Base-by-base conservation (phyloP, 2,888 invertebrate species). In the Polydesmus complanatus region DNA sequence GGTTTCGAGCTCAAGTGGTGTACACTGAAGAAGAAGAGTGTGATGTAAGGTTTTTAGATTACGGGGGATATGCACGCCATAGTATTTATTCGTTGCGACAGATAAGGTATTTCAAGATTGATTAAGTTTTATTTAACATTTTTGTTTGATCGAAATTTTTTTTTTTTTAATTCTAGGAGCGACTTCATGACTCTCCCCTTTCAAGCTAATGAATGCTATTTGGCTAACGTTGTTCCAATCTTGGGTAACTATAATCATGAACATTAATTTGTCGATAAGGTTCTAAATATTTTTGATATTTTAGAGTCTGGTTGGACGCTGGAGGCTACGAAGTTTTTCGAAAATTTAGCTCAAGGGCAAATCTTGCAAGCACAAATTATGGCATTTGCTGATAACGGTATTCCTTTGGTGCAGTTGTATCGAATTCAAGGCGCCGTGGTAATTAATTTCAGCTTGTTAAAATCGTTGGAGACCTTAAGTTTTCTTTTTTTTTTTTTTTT, bases 171-270 rank as follows among this genome's bases (percentile, higher is more conserved):
- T 23, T 56, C 68, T 55, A 66, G 76, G 93, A 69, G 85, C 85
- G 60, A 97, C 76, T 95, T 93, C 74, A 85, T 95, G 81, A 80
- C 84, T 62, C 79, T 96, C 73, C 97, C 97, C 59, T 97, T 97
- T 82, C 96, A 97, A 81, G 92, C 96, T 62, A 86, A 90, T 56
- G 97, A 98, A 78, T 92, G 95, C 72, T 82, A 86, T 73, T 78
- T 98, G 70, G 91, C 91, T n/a, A 85, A 91, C 75, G 81, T 95
- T 68, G 82, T 82, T 74, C 88, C 93, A 61, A 78, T 81, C 61
- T 80, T 81, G 71, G 85, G 90, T 85, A 75, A 74, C 73, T 72
- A n/a, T n/a, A n/a, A n/a, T n/a, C n/a, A n/a, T n/a, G n/a, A n/a
- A n/a, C n/a, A n/a, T n/a, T n/a, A n/a, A n/a, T n/a, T n/a, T n/a